Conservation (phyloP, 2,797 vertebrate species). For the Sebastes iracundus region DNA sequence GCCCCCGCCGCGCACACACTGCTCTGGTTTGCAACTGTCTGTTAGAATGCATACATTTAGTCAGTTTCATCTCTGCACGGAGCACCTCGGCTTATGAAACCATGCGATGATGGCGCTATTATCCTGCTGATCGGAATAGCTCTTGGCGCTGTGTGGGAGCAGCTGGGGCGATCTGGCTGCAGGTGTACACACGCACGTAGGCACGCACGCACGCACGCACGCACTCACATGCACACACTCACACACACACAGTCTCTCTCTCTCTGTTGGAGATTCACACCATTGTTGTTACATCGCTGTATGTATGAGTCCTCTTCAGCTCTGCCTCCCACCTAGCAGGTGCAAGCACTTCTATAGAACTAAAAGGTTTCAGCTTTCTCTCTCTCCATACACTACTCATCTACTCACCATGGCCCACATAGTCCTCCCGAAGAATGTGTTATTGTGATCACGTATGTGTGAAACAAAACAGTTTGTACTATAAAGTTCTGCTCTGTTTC, state of each 20-base stretch:
- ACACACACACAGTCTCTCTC: neutral
- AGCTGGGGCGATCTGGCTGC: slow-evolving; percentile 68
- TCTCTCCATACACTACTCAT: slow-evolving; percentile 57
- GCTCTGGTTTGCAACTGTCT: slow-evolving; percentile 28
- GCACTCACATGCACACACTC: neutral
- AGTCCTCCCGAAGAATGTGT: slow-evolving; percentile 43
- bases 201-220: neutral
- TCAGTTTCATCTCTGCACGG: slow-evolving; percentile 38
- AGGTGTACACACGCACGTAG: slow-evolving; percentile 36
- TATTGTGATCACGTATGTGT: slow-evolving; percentile 42
- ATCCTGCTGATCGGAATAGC: slow-evolving; percentile 73
- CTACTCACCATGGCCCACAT: slow-evolving; percentile 45
- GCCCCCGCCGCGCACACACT: neutral
- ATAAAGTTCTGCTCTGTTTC: slow-evolving; percentile 23
- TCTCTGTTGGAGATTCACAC: slow-evolving; percentile 47
- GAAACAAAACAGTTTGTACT: slow-evolving; percentile 49
- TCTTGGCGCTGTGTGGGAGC: slow-evolving; percentile 68
- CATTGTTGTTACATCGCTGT: slow-evolving; percentile 55
- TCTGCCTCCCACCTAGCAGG: slow-evolving; percentile 71
- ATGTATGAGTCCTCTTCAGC: slow-evolving; percentile 63
- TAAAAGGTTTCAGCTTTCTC: slow-evolving; percentile 56
- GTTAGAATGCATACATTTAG: slow-evolving; percentile 57
- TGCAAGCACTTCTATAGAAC: slow-evolving; percentile 71
- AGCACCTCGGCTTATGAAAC: slow-evolving; percentile 58
- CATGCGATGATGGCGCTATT: slow-evolving; percentile 64